Evolutionary conservation across 2,113 vertebrate species (phyloP).

Genomic region (Penelope pileata): DNA sequence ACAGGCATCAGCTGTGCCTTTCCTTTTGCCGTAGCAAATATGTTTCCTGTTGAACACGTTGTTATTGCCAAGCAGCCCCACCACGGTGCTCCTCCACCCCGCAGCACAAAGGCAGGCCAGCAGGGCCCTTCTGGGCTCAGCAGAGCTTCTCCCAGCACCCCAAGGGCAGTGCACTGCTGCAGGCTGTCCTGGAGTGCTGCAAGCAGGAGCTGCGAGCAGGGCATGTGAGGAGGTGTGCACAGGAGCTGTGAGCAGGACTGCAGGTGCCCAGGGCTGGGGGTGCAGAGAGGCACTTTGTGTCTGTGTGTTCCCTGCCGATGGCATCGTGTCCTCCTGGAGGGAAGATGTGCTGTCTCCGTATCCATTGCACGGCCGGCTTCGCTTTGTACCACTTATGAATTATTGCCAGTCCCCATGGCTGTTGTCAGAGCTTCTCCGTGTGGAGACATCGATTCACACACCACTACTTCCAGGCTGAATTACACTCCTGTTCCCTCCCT

Average conservation of each 20-base stretch:
- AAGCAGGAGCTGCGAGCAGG: neutral
- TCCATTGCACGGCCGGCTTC: neutral
- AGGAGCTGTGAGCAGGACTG: neutral
- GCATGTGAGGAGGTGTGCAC: neutral
- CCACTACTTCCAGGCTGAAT: neutral
- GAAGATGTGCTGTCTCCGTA: neutral
- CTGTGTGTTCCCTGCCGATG: neutral
- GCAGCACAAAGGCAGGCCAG: neutral
- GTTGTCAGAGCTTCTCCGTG: neutral
- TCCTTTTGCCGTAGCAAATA: neutral
- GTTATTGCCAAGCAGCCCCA: neutral
- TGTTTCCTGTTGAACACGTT: neutral
- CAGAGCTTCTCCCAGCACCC: neutral
- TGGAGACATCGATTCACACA: neutral
- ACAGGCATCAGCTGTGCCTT: fast-evolving
- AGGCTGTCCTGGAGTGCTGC: neutral
- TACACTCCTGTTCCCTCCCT: neutral
- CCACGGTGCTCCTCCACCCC: fast-evolving
- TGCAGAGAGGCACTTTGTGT: neutral
- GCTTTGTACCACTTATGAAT: neutral
- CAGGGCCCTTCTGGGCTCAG: neutral
- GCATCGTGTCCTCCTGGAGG: neutral
- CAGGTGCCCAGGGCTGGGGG: fast-evolving
- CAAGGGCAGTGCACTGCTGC: fast-evolving
- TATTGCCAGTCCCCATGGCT: slow-evolving; percentile 7